These are phyloP conservation scores for Drosophila aldrichi DNA, from an alignment of 2,888 invertebrate genomes.

Conservation along the genomic window DNA sequence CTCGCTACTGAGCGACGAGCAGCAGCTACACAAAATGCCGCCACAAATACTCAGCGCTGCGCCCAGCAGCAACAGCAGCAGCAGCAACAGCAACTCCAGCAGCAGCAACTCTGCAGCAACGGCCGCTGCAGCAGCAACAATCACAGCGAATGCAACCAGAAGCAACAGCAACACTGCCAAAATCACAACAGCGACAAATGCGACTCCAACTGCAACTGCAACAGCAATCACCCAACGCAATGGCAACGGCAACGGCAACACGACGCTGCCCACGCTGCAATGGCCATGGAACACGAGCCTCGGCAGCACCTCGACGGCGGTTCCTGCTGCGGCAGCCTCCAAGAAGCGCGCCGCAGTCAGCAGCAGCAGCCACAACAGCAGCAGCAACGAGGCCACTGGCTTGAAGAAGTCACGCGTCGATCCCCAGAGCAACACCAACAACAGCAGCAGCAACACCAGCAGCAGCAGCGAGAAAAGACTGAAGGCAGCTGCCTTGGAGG, in stretches of 20 bases:
- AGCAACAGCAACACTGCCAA: slow-evolving; percentile 54
- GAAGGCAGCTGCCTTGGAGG: slow-evolving; percentile 84
- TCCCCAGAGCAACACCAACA: slow-evolving; percentile 20
- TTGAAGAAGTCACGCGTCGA: slow-evolving; percentile 79
- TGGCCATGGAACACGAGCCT: slow-evolving; percentile 83
- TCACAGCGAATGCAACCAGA: slow-evolving; percentile 28
- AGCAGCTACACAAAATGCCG: slow-evolving; percentile 86
- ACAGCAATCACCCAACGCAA: slow-evolving; percentile 40
- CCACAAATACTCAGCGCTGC: slow-evolving; percentile 83
- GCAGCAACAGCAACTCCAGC: slow-evolving; percentile 67
- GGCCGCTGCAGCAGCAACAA: slow-evolving; percentile 58
- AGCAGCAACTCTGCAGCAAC: slow-evolving; percentile 87
- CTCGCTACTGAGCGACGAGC: slow-evolving; percentile 86
- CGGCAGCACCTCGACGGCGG: slow-evolving; percentile 67
- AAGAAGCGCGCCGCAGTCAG: slow-evolving; percentile 69
- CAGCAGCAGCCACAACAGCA: slow-evolving; percentile 15
- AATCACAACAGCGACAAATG: slow-evolving; percentile 48
- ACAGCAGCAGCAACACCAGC: slow-evolving; percentile 3
- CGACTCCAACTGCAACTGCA: slow-evolving; percentile 21
- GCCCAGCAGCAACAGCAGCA: slow-evolving; percentile 74
- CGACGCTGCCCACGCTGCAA: slow-evolving; percentile 78
- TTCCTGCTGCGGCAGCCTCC: slow-evolving; percentile 44
- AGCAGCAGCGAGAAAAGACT: slow-evolving; percentile 81
- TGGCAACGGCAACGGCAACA: slow-evolving; percentile 15
- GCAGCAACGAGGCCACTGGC: slow-evolving; percentile 38